A percentile compares a stretch with the other conserved stretches of the same genome.
Evolutionary conservation across 2,797 vertebrate species (phyloP).

Genomic region (Amblyraja radiata): DNA sequence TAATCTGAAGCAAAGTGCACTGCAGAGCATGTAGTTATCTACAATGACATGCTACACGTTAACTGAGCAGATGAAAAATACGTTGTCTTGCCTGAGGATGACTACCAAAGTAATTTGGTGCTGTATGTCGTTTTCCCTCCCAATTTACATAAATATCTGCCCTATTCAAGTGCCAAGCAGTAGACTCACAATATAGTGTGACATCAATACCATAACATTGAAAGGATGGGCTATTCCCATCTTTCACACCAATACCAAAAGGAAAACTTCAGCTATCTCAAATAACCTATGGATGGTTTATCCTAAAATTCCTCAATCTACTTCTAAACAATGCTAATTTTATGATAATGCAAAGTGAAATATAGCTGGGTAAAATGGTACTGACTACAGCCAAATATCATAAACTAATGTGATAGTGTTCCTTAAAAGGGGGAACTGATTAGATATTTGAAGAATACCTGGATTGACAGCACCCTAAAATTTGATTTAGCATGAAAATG

Average conservation of each 20-base stretch:
- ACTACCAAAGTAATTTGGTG: background rate
- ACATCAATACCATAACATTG: background rate
- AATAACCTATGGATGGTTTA: background rate
- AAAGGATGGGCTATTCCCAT: background rate
- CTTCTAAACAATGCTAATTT: background rate
- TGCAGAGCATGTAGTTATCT: background rate
- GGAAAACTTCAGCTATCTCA: background rate
- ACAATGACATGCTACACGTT: background rate
- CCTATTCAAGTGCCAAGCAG: background rate
- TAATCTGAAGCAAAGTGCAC: background rate
- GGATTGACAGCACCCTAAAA: background rate
- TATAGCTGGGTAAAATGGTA: background rate
- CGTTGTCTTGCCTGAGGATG: background rate
- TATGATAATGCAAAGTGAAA: background rate
- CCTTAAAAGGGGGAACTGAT: background rate
- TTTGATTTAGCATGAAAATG: background rate
- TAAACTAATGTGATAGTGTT: background rate
- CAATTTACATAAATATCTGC: background rate
- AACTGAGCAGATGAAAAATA: background rate
- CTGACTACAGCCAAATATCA: background rate
- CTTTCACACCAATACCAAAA: background rate
- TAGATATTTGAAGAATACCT: background rate
- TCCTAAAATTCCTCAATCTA: background rate
- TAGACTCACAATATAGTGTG: background rate
- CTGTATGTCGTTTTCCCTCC: background rate